Evolutionary conservation across 35 echinoderm and acorn worm species (phyloP).

Genomic region (Anneissia japonica): DNA sequence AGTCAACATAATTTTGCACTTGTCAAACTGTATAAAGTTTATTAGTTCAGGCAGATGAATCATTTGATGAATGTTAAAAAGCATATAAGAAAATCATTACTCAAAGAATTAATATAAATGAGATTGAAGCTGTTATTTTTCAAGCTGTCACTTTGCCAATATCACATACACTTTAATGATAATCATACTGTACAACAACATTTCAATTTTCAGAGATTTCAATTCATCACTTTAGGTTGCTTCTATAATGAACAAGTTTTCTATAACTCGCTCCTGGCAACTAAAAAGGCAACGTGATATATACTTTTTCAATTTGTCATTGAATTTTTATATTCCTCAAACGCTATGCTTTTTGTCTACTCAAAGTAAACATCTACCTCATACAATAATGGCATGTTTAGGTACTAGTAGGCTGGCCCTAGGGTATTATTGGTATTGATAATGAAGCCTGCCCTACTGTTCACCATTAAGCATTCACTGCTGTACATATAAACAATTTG

Average conservation of each 20-base stretch:
- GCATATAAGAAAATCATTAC: no score
- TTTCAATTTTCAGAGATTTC: no score
- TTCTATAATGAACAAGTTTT: background rate
- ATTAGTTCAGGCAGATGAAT: no score
- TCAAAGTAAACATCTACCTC: background rate
- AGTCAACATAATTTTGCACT: no score
- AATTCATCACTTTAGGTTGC: no score
- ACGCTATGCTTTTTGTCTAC: background rate
- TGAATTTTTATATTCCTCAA: background rate
- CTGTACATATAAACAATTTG: slow-evolving; percentile 2
- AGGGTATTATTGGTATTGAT: background rate
- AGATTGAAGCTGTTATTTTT: no score
- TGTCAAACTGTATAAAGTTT: no score
- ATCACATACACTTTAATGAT: no score
- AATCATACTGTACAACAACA: no score
- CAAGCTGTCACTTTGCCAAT: no score
- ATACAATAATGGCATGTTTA: background rate
- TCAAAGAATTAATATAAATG: no score
- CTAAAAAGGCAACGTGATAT: background rate
- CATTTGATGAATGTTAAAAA: no score
- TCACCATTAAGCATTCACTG: background rate
- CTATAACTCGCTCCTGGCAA: background rate
- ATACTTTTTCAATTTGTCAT: background rate
- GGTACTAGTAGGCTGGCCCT: background rate
- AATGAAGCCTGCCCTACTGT: background rate